Conservation (phyloP, 92 coral and sea anemone genomes). For the Zoanthus solanderi region DNA sequence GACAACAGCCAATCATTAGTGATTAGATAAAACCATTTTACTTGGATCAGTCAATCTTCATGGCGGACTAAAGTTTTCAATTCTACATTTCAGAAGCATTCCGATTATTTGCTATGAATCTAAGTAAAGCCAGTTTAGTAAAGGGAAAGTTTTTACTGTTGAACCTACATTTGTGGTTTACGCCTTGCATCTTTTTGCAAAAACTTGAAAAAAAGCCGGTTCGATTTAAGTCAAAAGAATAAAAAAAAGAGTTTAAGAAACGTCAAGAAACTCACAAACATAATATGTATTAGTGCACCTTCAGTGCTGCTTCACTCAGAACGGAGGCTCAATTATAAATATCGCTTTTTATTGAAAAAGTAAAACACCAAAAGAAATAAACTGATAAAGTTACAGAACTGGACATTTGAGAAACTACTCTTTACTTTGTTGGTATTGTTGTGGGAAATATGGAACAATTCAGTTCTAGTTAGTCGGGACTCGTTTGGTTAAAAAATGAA, state of each 20-base stretch:
- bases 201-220: background rate
- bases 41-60: background rate
- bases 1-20: slow-evolving; percentile 26
- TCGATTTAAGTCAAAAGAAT: background rate
- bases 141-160: too few relatives aligned
- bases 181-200: background rate
- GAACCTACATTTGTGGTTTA: background rate
- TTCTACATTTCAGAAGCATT: background rate
- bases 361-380: background rate
- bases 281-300: background rate
- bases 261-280: background rate
- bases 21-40: background rate
- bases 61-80: too few relatives aligned
- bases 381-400: background rate
- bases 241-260: background rate
- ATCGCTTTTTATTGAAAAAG: background rate
- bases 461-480: too few relatives aligned
- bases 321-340: background rate
- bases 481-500: background rate
- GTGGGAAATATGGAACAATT: too few relatives aligned
- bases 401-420: too few relatives aligned
- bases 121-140: too few relatives aligned
- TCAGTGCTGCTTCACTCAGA: background rate
- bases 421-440: too few relatives aligned
- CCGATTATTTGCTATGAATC: background rate